These are phyloP conservation scores for Enteromius mattozi DNA, from an alignment of 2,797 vertebrate genomes.

Conservation along the genomic window DNA sequence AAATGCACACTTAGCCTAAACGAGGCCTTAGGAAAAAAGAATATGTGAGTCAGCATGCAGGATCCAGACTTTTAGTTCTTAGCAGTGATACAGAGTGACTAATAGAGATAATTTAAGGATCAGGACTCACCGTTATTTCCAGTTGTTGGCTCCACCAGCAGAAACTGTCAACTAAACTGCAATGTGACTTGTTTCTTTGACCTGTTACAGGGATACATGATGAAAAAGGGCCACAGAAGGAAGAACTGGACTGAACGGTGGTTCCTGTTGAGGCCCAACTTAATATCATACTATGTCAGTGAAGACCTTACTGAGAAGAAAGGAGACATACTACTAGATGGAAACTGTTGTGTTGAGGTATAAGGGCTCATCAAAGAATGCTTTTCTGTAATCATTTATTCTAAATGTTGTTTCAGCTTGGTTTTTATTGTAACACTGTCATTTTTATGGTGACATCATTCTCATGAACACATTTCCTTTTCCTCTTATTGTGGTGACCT, in stretches of 20 bases:
- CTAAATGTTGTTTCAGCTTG: neutral
- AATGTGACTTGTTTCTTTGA: neutral
- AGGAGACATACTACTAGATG: conserved; percentile 89
- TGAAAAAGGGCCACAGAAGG: conserved; percentile 96
- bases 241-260: conserved; percentile 99
- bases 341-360: conserved; percentile 90
- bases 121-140: neutral
- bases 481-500: conserved; percentile 36
- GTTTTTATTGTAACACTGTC: neutral
- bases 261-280: conserved; percentile 90
- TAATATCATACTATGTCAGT: conserved; percentile 90
- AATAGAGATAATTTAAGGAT: neutral
- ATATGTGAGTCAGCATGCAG: conserved; percentile 17
- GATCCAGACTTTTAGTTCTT: conserved; percentile 14
- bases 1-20: neutral
- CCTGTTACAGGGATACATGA: conserved; percentile 90
- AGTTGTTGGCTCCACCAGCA: neutral
- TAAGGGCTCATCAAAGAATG: conserved; percentile 57
- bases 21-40: neutral
- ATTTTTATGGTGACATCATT: conserved; percentile 8
- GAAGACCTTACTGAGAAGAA: conserved; percentile 95
- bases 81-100: neutral
- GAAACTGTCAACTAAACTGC: neutral
- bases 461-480: conserved; percentile 35
- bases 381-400: neutral